Conservation (phyloP, 1,140 invertebrate genomes). For the Streblospio benedicti region DNA sequence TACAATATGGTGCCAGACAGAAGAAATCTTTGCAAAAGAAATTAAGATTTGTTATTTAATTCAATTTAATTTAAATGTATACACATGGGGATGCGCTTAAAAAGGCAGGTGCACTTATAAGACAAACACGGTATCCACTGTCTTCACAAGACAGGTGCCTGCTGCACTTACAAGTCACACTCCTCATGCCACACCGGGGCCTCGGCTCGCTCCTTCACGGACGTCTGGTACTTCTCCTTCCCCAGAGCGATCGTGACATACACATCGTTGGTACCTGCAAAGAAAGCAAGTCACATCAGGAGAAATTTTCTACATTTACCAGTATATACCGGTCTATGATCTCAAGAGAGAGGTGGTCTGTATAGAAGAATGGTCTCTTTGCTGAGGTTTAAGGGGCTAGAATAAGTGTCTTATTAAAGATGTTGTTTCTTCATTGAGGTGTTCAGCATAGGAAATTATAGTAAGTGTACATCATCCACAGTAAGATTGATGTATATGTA, state of each 20-base stretch:
- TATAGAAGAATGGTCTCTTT: conserved; percentile 2
- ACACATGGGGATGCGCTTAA: too few relatives aligned
- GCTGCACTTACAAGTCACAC: conserved; percentile 82
- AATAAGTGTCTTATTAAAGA: background rate
- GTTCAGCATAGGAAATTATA: background rate
- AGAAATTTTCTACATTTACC: background rate
- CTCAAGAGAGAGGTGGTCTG: background rate
- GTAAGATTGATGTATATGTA: too few relatives aligned
- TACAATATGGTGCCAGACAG: too few relatives aligned
- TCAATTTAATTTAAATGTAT: too few relatives aligned
- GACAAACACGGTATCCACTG: too few relatives aligned
- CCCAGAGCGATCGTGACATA: conserved; percentile 88
- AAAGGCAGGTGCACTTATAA: too few relatives aligned
- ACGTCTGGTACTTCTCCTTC: conserved; percentile 93
- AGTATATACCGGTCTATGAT: background rate
- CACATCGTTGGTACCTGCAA: conserved; percentile 73
- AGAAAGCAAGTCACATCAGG: conserved; percentile 17
- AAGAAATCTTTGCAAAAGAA: too few relatives aligned
- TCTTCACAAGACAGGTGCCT: too few relatives aligned
- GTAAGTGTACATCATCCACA: too few relatives aligned
- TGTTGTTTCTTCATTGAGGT: background rate
- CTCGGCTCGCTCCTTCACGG: conserved; percentile 77
- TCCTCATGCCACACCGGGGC: conserved; percentile 87
- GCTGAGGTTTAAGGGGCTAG: background rate
- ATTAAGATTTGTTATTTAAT: too few relatives aligned